Evolutionary conservation across 2,113 vertebrate genomes (phyloP), one percentile per base, ranked within the genome.

Genomic region (Fulica atra): DNA sequence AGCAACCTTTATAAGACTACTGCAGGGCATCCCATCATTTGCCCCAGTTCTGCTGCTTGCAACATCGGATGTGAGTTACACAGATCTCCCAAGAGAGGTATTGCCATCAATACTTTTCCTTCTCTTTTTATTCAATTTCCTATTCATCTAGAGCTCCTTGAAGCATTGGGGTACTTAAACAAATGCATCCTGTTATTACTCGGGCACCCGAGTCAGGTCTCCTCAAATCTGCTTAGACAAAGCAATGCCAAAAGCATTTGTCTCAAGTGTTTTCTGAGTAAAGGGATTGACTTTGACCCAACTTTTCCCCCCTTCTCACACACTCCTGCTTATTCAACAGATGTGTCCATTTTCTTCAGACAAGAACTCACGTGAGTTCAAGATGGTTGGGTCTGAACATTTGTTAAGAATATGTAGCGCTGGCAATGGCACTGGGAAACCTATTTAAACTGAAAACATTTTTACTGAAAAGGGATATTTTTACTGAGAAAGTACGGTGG

Each of bases 11-110:
- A 98, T 97, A 16, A 98, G 98, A 82, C 97, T 99, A 23, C 97
- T 99, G 54, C 97, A 98, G 86, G 98, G 98, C 64, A 99, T 99
- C 89, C 99, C 99, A 56, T 97, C 99, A 2, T 99, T 99, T 96
- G 98, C 98, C 90, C 99, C 99, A 4, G 98, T 99, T 86, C 97
- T 99, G 90, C 97, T 99, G 15, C 98, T 99, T 81, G 99, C 99
- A 82, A 99, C 99, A 38, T 99, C 98, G 81, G 99, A 98, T 78
- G 94, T 97, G 57, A 54, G 56, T 33, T 66, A 98, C 23, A 11
- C 19, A 31, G 59, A 92, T 84, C 93, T 98, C 38, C 98, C 98
- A 16, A 57, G 96, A 78, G 98, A 98, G 98, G 98, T 98, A 98
- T 90, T 93, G 84, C 33, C 84, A 3, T 76, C 1, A 0, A 31